Evolutionary conservation across 2,888 invertebrate species (phyloP), one percentile per base, ranked within the genome.

Genomic region (Metalampra italica): DNA sequence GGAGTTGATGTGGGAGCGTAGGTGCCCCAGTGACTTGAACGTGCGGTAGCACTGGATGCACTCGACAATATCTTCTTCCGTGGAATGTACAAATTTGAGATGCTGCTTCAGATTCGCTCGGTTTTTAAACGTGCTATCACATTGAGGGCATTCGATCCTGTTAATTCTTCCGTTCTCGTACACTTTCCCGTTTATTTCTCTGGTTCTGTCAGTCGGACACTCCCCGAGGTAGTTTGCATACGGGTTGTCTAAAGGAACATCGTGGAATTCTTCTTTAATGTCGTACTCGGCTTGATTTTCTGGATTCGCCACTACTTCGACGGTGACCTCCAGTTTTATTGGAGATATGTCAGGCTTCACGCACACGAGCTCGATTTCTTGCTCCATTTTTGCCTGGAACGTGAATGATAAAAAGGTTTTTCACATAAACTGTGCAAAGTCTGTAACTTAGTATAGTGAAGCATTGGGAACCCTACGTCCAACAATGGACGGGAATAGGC

Each of bases 81-180:
- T 42, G 0, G 56, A 53, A 40, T 73, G 73, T 0, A 69, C 62
- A 44, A 52, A 68, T 49, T 64, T 66, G 0, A 68, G 41, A 39
- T 71, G 71, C 1, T 60, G 53, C 38, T 61, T 66, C 8, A 69
- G 41, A 47, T 64, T 65, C 0, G 64, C 63, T 46, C 61, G 39
- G 41, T 66, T 68, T 45, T 69, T 69, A 40, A 68, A 68, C 0
- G 63, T 60, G 9, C 62, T 60, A 0, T 56, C 55, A 29, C 69
- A 71, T 8, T 57, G 49, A 0, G 53, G 52, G 37, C 71, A 71
- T 7, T 53, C 15, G 45, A 70, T 22, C 29, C 71, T 46, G 7
- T 67, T 66, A n/a, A 59, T 55, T 52, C 66, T 66, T 0, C 71
- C 71, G 14, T 70, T 68, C 29, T 62, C 60, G 36, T 68, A 66